A percentile compares a stretch with the other conserved stretches of the same genome.
These are phyloP conservation scores for Xestobium rufovillosum DNA, from an alignment of 2,888 invertebrate genomes.

Conservation along the genomic window DNA sequence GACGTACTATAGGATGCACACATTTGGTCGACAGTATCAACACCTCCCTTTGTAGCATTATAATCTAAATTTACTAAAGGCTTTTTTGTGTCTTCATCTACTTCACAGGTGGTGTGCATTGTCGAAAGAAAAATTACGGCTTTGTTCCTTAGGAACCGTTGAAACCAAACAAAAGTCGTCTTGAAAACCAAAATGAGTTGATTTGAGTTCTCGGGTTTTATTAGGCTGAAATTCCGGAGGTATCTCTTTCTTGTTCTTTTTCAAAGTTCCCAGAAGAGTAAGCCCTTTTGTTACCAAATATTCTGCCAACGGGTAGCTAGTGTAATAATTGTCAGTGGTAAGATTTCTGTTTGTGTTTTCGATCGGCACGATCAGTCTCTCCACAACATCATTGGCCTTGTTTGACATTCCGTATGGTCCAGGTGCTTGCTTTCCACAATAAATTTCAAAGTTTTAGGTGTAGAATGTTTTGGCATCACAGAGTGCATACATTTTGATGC, in stretches of 20 bases:
- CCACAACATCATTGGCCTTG: conserved; percentile 20
- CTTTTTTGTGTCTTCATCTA: conserved; percentile 24
- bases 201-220: too few relatives aligned
- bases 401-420: conserved; percentile 22
- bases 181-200: conserved; percentile 25
- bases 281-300: conserved; percentile 17
- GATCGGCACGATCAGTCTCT: conserved; percentile 18
- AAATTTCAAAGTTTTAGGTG: conserved; percentile 24
- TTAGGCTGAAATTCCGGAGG: conserved; percentile 24
- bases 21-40: conserved; percentile 27
- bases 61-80: conserved; percentile 24
- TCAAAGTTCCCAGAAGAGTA: conserved; percentile 18
- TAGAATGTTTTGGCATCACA: conserved; percentile 21
- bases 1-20: conserved; percentile 21
- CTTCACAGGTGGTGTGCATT: conserved; percentile 23
- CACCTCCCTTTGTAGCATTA: conserved; percentile 26
- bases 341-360: conserved; percentile 23
- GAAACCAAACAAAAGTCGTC: conserved; percentile 23
- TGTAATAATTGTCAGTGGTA: conserved; percentile 24
- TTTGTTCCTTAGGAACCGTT: conserved; percentile 23
- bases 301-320: conserved; percentile 13
- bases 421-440: conserved; percentile 22
- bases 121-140: conserved; percentile 26
- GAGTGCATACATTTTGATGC: conserved; percentile 17
- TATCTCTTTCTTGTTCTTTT: conserved; percentile 25